Evolutionary conservation across 2,797 vertebrate genomes (phyloP), one percentile per base, ranked within the genome.

Genomic region (Percopsis omiscomaycus): DNA sequence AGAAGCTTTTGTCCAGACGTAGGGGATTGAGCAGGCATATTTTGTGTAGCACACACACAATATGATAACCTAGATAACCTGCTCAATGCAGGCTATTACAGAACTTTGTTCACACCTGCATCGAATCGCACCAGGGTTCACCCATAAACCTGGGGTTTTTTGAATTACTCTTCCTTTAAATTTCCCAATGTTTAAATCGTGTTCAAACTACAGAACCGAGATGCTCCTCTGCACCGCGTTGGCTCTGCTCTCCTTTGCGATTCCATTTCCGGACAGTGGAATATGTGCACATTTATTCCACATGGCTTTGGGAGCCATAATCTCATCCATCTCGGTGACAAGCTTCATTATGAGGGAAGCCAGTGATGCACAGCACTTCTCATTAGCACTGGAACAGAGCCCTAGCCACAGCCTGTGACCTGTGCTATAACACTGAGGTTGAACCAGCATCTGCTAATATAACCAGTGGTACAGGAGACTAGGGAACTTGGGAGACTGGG

Each of bases 241-340:
- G 79, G 14, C 47, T 79, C 81, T 75, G 65, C 55, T 62, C 78
- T 69, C 59, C 75, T 71, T 61, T 64, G 74, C 63, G 55, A 79
- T 86, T 83, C 83, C 66, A 81, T 89, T 90, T 90, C 80, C 84
- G 83, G 76, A 59, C 69, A 83, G 81, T 61, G 78, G 83, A 84
- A 86, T 84, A 81, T 86, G 78, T 66, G 77, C 74, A 79, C 87
- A 89, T 90, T 90, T 84, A 88, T 91, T 89, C 88, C 81, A 84
- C 87, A 79, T 84, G 79, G 84, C 86, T 87, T 89, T 81, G 80
- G 81, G 83, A 87, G 79, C 88, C 84, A 89, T 89, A 91, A 92
- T 92, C 90, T 90, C 89, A 92, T 93, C 88, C 86, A 91, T 93
- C 90, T 93, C 86, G 73, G 82, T 91, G 92, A 93, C 92, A 93